A percentile compares a stretch with the other conserved stretches of the same genome.
phyloP scores from a whole-genome alignment of 1,140 invertebrate species.

The Theocolax elegans region DNA sequence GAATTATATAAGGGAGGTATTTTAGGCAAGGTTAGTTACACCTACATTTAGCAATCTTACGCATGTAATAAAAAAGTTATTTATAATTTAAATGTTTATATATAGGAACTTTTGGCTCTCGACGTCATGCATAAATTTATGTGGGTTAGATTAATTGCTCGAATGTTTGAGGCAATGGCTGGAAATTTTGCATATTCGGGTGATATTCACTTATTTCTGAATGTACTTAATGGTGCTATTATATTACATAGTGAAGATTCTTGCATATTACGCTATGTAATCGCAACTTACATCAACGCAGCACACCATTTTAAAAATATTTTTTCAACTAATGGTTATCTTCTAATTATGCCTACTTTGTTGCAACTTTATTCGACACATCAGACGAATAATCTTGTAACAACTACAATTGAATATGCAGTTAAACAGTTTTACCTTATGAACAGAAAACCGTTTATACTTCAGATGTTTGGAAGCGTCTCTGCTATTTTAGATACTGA shows the following conservation, averaged over 20 bases:
- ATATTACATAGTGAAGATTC: conserved; percentile 97
- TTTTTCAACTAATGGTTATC: conserved; percentile 97
- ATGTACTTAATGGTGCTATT: conserved; percentile 97
- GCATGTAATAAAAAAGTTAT: background rate
- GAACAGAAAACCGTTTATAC: conserved; percentile 97
- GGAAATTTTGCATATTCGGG: conserved; percentile 97
- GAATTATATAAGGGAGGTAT: conserved; percentile 91
- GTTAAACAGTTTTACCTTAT: conserved; percentile 99
- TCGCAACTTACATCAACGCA: conserved; percentile 97
- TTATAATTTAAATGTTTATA: too few relatives aligned
- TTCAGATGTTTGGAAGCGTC: conserved; percentile 99
- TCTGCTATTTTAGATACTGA: conserved; percentile 96
- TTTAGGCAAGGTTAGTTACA: conserved; percentile 80
- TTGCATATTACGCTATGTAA: conserved; percentile 93
- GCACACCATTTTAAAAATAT: conserved; percentile 99
- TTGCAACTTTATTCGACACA: conserved; percentile 97
- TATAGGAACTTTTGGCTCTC: conserved; percentile 87
- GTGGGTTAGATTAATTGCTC: conserved; percentile 95
- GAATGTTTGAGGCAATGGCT: conserved; percentile 99
- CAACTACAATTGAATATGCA: conserved; percentile 95
- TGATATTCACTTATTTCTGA: conserved; percentile 97
- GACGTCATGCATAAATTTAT: conserved; percentile 98
- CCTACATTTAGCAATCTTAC: background rate
- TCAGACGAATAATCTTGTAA: conserved; percentile 95
- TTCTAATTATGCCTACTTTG: conserved; percentile 97